Percentiles rank a stretch among this genome's conserved stretches.
phyloP scores from a whole-genome alignment of 2,113 vertebrate species.

The Dasypus novemcinctus region DNA sequence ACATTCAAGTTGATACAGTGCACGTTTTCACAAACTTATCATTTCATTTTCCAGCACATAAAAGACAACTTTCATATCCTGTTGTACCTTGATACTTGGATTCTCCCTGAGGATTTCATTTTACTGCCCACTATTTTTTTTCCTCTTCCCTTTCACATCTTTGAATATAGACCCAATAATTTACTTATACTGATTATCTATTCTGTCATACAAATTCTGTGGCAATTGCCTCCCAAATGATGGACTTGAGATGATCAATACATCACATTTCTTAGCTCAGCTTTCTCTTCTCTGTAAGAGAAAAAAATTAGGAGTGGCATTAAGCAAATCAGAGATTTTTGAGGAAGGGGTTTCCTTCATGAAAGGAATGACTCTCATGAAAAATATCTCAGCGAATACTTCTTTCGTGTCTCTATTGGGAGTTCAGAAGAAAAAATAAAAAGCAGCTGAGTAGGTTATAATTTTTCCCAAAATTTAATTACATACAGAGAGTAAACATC shows the following conservation, averaged over 20 bases:
- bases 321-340: slow-evolving; percentile 19
- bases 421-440: background rate
- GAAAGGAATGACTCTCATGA: background rate
- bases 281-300: background rate
- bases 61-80: slow-evolving; percentile 16
- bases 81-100: background rate
- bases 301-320: slow-evolving; percentile 39
- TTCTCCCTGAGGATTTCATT: slow-evolving; percentile 41
- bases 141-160: background rate
- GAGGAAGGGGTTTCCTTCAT: slow-evolving; percentile 8
- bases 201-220: slow-evolving; percentile 27
- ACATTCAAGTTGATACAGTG: background rate
- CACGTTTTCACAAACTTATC: slow-evolving; percentile 10
- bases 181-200: slow-evolving; percentile 35
- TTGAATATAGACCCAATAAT: background rate
- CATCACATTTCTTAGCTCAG: background rate
- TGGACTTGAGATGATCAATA: background rate
- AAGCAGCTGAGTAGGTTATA: slow-evolving; percentile 45
- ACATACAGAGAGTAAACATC: slow-evolving; percentile 46
- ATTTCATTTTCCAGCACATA: slow-evolving; percentile 32
- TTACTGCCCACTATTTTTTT: background rate
- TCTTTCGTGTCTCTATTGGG: slow-evolving; percentile 40
- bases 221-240: slow-evolving; percentile 17
- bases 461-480: slow-evolving; percentile 63
- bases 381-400: background rate